phyloP scores from a whole-genome alignment of 2,113 vertebrate genomes.

The Pitta sordida region DNA sequence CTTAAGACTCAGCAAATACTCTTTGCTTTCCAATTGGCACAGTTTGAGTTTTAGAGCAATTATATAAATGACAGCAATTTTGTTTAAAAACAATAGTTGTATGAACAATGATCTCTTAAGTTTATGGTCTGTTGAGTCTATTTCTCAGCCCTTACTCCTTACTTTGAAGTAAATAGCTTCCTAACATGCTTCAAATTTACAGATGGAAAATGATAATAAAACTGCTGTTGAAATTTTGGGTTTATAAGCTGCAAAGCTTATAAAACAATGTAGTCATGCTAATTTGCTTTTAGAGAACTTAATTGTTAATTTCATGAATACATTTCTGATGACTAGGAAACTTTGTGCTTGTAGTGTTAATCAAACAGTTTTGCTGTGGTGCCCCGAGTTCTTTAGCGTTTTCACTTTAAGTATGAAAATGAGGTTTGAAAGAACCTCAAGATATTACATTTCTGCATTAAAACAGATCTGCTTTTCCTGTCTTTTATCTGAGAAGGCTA shows the following conservation, averaged over 20 bases:
- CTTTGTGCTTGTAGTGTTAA: background rate
- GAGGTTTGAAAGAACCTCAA: background rate
- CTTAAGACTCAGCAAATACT: background rate
- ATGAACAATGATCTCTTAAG: background rate
- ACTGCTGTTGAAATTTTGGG: background rate
- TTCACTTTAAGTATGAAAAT: background rate
- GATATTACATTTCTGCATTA: background rate
- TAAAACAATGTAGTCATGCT: background rate
- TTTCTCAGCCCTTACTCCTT: background rate
- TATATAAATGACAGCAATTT: conserved; percentile 4
- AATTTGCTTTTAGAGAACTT: background rate
- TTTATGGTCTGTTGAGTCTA: background rate
- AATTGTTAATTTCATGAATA: background rate
- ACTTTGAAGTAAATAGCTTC: background rate
- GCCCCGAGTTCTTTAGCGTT: background rate
- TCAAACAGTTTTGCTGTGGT: background rate
- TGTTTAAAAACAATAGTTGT: background rate
- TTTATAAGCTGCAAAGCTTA: background rate
- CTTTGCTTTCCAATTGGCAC: background rate
- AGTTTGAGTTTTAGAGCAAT: background rate
- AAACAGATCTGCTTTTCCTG: background rate
- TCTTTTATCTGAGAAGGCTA: background rate
- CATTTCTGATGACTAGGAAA: background rate
- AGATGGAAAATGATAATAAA: background rate
- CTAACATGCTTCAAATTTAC: background rate